Conservation (phyloP, 2,888 invertebrate genomes). For the Tuta absoluta region DNA sequence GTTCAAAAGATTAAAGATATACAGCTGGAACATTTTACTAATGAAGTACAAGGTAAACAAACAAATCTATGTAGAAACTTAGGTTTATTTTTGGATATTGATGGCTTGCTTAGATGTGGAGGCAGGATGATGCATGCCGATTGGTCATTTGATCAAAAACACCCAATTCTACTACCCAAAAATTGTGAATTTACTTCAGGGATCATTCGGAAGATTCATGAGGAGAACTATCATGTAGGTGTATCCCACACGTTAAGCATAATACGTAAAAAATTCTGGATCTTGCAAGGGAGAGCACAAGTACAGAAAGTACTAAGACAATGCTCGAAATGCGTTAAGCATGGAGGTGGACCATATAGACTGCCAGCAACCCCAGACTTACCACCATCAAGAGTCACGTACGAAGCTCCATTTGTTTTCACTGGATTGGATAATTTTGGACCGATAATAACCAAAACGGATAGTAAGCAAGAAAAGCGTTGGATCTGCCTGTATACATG, state of each 20-base stretch:
- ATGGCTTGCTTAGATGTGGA: neutral
- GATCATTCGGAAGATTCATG: slow-evolving; percentile 1
- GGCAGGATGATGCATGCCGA: slow-evolving; percentile 6
- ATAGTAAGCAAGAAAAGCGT: neutral
- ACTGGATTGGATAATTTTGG: slow-evolving; percentile 18
- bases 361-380: slow-evolving; percentile 15
- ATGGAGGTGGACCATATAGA: slow-evolving; percentile 26
- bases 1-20: neutral
- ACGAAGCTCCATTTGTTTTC: slow-evolving; percentile 16
- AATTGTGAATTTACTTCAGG: neutral
- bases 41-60: neutral
- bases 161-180: slow-evolving; percentile 20
- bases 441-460: neutral
- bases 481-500: slow-evolving; percentile 17
- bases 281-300: slow-evolving; percentile 10
- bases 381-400: slow-evolving; percentile 19
- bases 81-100: neutral
- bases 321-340: slow-evolving; percentile 1
- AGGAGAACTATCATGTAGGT: slow-evolving; percentile 24
- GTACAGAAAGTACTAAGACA: neutral
- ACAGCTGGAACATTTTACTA: neutral
- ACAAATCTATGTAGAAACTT: slow-evolving; percentile 2
- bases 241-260: slow-evolving; percentile 1
- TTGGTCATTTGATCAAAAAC: slow-evolving; percentile 13
- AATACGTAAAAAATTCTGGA: slow-evolving; percentile 23